Base-by-base conservation (phyloP, 2,888 invertebrate genomes). In the Lamellibrachia satsuma region DNA sequence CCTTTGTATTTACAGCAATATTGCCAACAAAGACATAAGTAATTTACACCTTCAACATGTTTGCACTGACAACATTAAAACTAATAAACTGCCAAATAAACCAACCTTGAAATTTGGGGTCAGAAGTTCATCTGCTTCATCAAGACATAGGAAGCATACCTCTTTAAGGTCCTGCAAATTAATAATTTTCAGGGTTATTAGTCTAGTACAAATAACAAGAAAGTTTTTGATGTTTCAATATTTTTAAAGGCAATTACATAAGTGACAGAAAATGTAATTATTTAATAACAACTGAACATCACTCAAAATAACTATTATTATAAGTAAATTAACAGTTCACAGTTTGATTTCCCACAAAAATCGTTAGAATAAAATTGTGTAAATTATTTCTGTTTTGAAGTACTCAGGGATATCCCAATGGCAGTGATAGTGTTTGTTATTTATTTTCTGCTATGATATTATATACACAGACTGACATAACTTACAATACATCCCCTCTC, bases 101-200 rank as follows among this genome's bases (percentile, higher is more conserved):
- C 90, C 91, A 90, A 94, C 94, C 57, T 92, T 92, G 91, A 94
- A 94, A 90, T 93, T 93, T n/a, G 94, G 94, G 22, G 92, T 94
- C n/a, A 94, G 92, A 15, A 94, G 91, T 92, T 94, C 94, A 93
- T 94, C 94, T 27, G 94, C 94, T 92, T 94, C 94, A 52, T 94
- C 94, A 60, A 94, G 92, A 91, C 93, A 94, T 51, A 94, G 91
- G 52, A 94, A 93, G 90, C 93, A 92, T 51, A 94, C 75, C 52
- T 93, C 93, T 51, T 94, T 91, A 11, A 94, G 75, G 27, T 93
- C 91, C 94, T 94, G n/a, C 75, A 75, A 75, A 75, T 22, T 22
- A 6, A 22, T 75, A 22, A 75, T 75, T 75, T 4, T 75, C 75
- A 22, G 75, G 75, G n/a, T 55, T 75, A 75, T 75, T 3, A 75